These are phyloP conservation scores for Holothuria leucospilota DNA, from an alignment of 53 echinoderm and acorn worm genomes.

Conservation along the genomic window DNA sequence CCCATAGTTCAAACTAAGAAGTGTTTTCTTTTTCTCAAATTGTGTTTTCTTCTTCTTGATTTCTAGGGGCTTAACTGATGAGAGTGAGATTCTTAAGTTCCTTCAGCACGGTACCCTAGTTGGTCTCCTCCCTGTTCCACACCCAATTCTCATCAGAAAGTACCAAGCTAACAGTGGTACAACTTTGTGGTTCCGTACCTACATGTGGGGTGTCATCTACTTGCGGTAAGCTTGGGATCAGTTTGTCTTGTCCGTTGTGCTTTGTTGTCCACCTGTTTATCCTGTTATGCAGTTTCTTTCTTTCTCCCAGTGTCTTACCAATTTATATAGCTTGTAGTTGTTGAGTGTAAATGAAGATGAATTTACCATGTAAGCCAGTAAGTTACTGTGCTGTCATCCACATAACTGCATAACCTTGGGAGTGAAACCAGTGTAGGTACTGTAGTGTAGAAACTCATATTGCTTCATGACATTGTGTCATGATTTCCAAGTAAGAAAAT, in stretches of 20 bases:
- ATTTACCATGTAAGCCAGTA: too few relatives aligned
- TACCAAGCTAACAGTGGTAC: constrained; percentile 99
- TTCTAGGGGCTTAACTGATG: constrained; percentile 94
- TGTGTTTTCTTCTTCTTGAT: too few relatives aligned
- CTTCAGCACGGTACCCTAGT: constrained; percentile 99
- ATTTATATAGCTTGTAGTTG: background rate
- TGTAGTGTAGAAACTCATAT: too few relatives aligned
- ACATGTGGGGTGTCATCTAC: constrained; percentile 99
- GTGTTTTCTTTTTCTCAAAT: background rate
- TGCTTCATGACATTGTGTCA: too few relatives aligned
- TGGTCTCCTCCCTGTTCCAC: constrained; percentile 94
- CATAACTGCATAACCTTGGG: too few relatives aligned
- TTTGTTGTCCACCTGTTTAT: background rate
- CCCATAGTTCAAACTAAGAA: too few relatives aligned
- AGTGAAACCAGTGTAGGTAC: too few relatives aligned
- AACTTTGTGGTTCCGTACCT: constrained; percentile 97
- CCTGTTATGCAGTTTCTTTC: background rate
- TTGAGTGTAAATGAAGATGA: too few relatives aligned
- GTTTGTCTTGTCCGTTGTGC: background rate
- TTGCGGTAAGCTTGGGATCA: constrained; percentile 74
- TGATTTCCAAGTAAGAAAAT: too few relatives aligned
- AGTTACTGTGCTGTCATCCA: too few relatives aligned
- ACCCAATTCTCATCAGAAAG: constrained; percentile 97
- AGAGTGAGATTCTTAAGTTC: constrained; percentile 98
- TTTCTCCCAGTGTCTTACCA: background rate